Evolutionary conservation across 2,888 invertebrate genomes (phyloP).

Genomic region (Nomada ruficornis): DNA sequence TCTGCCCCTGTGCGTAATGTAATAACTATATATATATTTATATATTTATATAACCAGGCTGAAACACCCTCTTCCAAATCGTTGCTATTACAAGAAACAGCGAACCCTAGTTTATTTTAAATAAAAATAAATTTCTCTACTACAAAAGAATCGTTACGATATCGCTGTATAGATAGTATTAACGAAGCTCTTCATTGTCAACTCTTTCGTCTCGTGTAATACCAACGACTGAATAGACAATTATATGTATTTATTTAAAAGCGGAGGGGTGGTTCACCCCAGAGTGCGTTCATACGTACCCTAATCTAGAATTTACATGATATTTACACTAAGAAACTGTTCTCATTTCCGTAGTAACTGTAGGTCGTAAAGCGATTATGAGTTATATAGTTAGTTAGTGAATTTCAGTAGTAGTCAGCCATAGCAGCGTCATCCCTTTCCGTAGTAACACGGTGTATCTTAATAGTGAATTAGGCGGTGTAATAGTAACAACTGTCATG

Average conservation of each 20-base stretch:
- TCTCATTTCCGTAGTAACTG: conserved; percentile 46
- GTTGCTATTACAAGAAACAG: not conserved
- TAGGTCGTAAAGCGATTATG: conserved; percentile 43
- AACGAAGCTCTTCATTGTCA: not conserved
- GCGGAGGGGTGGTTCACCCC: conserved; percentile 8
- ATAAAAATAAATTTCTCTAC: too few relatives aligned
- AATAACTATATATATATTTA: conserved; percentile 18
- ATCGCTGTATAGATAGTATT: not conserved
- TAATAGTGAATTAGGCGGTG: conserved; percentile 57
- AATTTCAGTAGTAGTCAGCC: conserved; percentile 44
- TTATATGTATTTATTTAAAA: not conserved
- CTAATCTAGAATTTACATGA: conserved; percentile 25
- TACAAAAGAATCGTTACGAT: not conserved
- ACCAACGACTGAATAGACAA: not conserved
- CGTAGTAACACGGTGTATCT: conserved; percentile 14
- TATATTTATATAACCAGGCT: not conserved
- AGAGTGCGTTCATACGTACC: conserved; percentile 24
- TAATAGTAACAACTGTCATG: conserved; percentile 60
- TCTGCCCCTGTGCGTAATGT: conserved; percentile 52
- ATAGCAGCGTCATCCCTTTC: conserved; percentile 30
- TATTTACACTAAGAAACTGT: conserved; percentile 53
- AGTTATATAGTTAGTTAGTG: conserved; percentile 38
- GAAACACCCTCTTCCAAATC: conserved; percentile 19
- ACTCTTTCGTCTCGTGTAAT: not conserved
- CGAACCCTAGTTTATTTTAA: not conserved